A percentile compares a stretch with the other conserved stretches of the same genome.
phyloP scores from a whole-genome alignment of 2,888 invertebrate genomes.

The Volucella inanis region DNA sequence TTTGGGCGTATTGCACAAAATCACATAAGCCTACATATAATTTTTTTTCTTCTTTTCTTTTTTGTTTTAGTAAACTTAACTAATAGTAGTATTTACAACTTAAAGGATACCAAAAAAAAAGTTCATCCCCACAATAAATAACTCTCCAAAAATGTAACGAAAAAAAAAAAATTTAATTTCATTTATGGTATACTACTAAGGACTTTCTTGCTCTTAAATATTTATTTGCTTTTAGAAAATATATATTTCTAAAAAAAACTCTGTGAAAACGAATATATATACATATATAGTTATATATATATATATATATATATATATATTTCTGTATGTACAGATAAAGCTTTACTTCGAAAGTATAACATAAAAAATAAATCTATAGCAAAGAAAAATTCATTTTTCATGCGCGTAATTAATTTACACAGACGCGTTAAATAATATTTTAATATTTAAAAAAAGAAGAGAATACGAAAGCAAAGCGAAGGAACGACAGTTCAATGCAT shows the following conservation, averaged over 20 bases:
- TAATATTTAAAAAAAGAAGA: no score
- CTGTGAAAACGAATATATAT: conserved; percentile 53
- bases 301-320: conserved; percentile 30
- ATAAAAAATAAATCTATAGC: conserved; percentile 45
- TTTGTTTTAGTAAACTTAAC: conserved; percentile 45
- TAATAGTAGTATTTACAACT: conserved; percentile 64
- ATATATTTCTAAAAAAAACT: conserved; percentile 51
- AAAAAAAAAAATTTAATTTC: conserved; percentile 49
- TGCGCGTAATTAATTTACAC: conserved; percentile 36
- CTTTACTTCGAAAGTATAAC: conserved; percentile 55
- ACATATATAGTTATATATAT: conserved; percentile 23
- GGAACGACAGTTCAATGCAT: conserved; percentile 10
- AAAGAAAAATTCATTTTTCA: conserved; percentile 44
- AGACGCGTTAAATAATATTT: conserved; percentile 33
- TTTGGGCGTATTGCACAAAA: conserved; percentile 71
- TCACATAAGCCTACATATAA: conserved; percentile 30
- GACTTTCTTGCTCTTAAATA: conserved; percentile 44
- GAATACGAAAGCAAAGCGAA: conserved; percentile 25
- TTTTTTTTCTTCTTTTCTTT: conserved; percentile 21
- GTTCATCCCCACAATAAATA: conserved; percentile 68
- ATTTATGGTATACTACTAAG: conserved; percentile 59
- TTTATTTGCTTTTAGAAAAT: conserved; percentile 54
- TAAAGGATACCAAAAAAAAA: conserved; percentile 51
- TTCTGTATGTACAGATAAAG: conserved; percentile 67
- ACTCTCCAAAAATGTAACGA: conserved; percentile 63